Base-by-base conservation (phyloP, 2,888 invertebrate species). In the Nipponacmea schrenckii region DNA sequence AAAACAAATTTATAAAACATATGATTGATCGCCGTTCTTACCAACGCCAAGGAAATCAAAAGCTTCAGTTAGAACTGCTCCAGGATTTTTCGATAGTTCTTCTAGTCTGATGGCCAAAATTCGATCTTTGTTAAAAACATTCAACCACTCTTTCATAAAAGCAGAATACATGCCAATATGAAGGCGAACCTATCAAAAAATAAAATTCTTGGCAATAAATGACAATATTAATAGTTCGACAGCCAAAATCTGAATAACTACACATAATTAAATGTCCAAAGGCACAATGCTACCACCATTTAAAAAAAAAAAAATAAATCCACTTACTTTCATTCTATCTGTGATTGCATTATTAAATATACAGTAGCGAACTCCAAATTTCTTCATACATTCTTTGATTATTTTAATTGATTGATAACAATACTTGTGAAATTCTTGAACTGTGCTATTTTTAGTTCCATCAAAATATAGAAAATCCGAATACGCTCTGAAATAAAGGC, bases 1-100 rank as follows among this genome's bases (percentile, higher is more conserved):
- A 15, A 7, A 48, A 5, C 48, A 48, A 48, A 48, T 48, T 1
- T 48, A 48, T n/a, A 48, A n/a, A n/a, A n/a, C 4, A 39, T 39
- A 8, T 1, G 7, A 39, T 39, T 8, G 10, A 10, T 1, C 10
- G 39, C 10, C 39, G 2, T 31, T 14, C 67, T 17, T 50, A 67
- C 67, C 67, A 5, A 46, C n/a, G 48, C 67, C 50, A n/a, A 67
- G 24, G 26, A 67, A 67, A 12, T 46, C 20, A 46, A 67, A 67
- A n/a, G 27, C 50, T 46, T 50, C 31, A 14, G 12, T 67, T 4
- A 67, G 24, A 20, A 27, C 26, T 27, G 20, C n/a, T 26, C 17
- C 17, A 14, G 24, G 56, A 56, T 56, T 56, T 56, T 56, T 15
- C 56, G 56, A 56, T 20, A 24, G 24, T 14, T 56, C 56, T 2